phyloP scores from a whole-genome alignment of 23 tunicate species.

The Halocynthia aurantium region DNA sequence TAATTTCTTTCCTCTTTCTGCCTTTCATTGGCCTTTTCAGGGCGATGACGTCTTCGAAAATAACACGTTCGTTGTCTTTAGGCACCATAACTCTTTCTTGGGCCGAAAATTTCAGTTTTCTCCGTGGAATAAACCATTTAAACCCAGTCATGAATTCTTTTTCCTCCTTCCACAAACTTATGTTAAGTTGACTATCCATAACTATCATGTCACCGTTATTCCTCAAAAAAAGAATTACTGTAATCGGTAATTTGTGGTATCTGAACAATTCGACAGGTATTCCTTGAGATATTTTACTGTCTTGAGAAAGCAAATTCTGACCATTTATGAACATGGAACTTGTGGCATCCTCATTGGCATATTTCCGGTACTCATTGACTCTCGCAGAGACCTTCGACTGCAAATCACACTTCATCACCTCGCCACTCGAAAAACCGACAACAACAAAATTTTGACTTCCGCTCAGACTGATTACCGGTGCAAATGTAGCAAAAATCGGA shows the following conservation, averaged over 20 bases:
- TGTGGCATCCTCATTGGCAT: neutral
- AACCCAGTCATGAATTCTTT: conserved; percentile 33
- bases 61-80: conserved; percentile 32
- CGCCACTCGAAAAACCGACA: conserved; percentile 47
- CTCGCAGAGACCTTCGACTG: conserved; percentile 9
- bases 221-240: conserved; percentile 27
- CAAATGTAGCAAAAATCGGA: conserved; percentile 31
- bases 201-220: conserved; percentile 57
- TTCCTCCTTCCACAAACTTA: conserved; percentile 55
- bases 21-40: conserved; percentile 40
- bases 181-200: conserved; percentile 27
- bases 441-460: conserved; percentile 50
- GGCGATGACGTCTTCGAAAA: conserved; percentile 50
- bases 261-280: conserved; percentile 50
- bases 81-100: conserved; percentile 49
- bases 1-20: conserved; percentile 36
- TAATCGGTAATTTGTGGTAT: conserved; percentile 28
- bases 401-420: conserved; percentile 52
- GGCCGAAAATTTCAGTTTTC: conserved; percentile 34
- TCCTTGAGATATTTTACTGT: conserved; percentile 37
- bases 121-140: conserved; percentile 69
- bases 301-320: conserved; percentile 10
- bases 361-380: conserved; percentile 13
- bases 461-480: conserved; percentile 27
- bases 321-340: conserved; percentile 12